Evolutionary conservation across 1,140 invertebrate species (phyloP), one percentile per base, ranked within the genome.

Genomic region (Theocolax elegans): DNA sequence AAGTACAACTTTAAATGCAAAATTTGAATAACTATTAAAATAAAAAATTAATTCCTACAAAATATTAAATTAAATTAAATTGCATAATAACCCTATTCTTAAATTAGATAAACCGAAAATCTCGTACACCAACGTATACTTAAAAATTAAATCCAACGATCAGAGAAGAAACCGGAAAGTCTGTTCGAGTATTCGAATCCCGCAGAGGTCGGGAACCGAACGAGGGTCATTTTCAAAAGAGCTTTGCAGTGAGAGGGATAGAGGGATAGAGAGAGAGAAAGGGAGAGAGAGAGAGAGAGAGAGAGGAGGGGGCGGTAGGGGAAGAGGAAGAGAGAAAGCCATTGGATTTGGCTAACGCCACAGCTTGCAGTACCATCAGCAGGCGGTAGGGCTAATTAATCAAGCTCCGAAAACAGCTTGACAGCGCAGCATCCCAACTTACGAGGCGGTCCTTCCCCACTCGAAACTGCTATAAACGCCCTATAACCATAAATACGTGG

Each of bases 351-450:
- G 17, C 46, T 17, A 54, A 35, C 15, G 67, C 62, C 67, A 65
- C 74, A 75, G 63, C 63, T 66, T 66, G 63, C 44, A n/a, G 15
- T 23, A 48, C 40, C n/a, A n/a, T 29, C 12, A 15, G 72, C 49
- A 54, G 67, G 63, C 67, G 46, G 8, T 65, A 56, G 62, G 64
- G 67, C 74, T 77, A 78, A 78, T 78, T 78, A 79, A 77, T 79
- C 77, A 77, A 76, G 67, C 72, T 74, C 70, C 67, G 74, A 72
- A 73, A 76, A 72, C 73, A 74, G 74, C 70, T 74, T 74, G 74
- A 76, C 75, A 75, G 75, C 51, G 67, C 71, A 72, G 70, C 75
- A 69, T 74, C 71, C 75, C 67, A 71, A 78, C 75, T 76, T 75
- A 74, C 69, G 72, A 73, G 51, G 68, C 72, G 2, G 62, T 71